phyloP scores from a whole-genome alignment of 2,888 invertebrate genomes.

The Gortyna flavago region DNA sequence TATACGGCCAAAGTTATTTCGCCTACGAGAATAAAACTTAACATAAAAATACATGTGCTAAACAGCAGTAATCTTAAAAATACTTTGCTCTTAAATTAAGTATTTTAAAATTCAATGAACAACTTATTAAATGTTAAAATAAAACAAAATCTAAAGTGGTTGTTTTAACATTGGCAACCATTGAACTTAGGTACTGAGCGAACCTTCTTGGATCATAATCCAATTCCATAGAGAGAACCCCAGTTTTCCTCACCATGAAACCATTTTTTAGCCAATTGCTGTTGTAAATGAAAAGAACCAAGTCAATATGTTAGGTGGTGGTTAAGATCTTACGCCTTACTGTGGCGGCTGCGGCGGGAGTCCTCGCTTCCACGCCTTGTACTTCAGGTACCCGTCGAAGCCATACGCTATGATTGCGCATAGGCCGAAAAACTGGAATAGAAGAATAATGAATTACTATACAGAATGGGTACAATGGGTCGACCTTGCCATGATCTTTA shows the following conservation, averaged over 20 bases:
- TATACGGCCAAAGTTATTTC: slow-evolving; percentile 7
- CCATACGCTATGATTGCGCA: slow-evolving; percentile 94
- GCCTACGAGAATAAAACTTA: background rate
- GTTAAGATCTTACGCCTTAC: slow-evolving; percentile 74
- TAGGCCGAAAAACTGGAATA: slow-evolving; percentile 95
- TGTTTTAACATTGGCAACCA: slow-evolving; percentile 18
- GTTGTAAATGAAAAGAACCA: background rate
- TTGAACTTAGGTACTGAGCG: slow-evolving; percentile 1
- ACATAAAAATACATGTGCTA: slow-evolving; percentile 1
- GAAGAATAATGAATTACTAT: background rate
- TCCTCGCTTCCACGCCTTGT: slow-evolving; percentile 91
- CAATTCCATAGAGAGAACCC: background rate
- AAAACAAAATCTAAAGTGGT: slow-evolving; percentile 27
- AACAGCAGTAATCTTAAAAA: slow-evolving; percentile 16
- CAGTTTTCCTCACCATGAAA: background rate
- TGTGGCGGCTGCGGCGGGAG: slow-evolving; percentile 94
- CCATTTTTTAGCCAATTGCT: background rate
- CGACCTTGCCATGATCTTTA: too few relatives aligned
- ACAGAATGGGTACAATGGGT: background rate
- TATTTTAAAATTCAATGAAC: slow-evolving; percentile 5
- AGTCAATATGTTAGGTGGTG: slow-evolving; percentile 3
- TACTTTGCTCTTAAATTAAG: slow-evolving; percentile 14
- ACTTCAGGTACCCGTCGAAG: slow-evolving; percentile 95
- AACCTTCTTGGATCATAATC: background rate
- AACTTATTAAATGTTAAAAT: slow-evolving; percentile 8